Percentiles rank a stretch among this genome's conserved stretches.
Conservation (phyloP, 1,140 invertebrate genomes). For the Pentalonia nigronervosa region DNA sequence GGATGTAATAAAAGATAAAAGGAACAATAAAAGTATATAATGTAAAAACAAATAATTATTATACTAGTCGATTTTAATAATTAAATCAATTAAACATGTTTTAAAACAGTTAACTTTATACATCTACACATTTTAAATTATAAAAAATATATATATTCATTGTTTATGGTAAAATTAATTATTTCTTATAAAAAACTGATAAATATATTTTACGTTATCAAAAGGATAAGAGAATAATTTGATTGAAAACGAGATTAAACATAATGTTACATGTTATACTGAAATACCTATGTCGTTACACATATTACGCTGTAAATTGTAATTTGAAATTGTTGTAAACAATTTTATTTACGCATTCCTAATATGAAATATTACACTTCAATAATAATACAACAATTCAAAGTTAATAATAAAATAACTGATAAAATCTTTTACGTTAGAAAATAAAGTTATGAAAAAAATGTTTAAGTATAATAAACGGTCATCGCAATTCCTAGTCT, state of each 20-base stretch:
- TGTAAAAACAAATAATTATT: neutral
- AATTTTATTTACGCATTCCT: neutral
- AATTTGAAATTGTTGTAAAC: neutral
- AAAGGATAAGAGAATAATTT: neutral
- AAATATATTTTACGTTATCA: constrained; percentile 3
- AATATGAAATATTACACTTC: neutral
- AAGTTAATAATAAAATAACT: neutral
- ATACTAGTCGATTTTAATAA: neutral
- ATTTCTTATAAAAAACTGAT: neutral
- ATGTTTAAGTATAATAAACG: neutral
- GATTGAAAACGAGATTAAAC: neutral
- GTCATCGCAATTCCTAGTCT: neutral
- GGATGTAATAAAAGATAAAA: no score
- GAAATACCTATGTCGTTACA: neutral
- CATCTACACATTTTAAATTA: no score
- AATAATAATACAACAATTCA: neutral
- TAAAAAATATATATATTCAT: no score
- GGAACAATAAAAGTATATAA: no score
- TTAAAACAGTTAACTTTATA: neutral
- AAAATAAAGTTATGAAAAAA: neutral
- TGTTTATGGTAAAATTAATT: neutral
- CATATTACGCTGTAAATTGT: neutral
- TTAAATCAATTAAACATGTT: neutral
- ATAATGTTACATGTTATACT: neutral
- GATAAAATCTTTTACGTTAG: neutral